Base-by-base conservation (phyloP, 2,113 vertebrate genomes). In the Herpetotheres cachinnans region DNA sequence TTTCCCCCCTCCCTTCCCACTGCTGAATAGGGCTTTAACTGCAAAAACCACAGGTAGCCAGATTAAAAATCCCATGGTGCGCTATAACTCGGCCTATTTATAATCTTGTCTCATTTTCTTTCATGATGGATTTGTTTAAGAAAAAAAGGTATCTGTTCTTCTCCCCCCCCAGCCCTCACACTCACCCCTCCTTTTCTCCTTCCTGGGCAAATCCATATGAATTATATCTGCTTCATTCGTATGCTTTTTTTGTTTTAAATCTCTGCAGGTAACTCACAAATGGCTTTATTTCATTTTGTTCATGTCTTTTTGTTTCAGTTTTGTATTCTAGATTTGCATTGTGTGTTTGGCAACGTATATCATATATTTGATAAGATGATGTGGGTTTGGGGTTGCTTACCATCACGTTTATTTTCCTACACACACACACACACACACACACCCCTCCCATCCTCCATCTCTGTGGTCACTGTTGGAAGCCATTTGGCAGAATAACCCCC, bases 381-480 rank as follows among this genome's bases (percentile, higher is more conserved):
- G 96, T 94, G 86, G 93, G 73, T 94, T 92, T 95, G 95, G 84
- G 93, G 70, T 97, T 95, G 76, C 90, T 98, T 97, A 58, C 95
- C 95, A 95, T 96, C 96, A 96, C 85, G 74, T 98, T 97, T 97
- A 79, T 97, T 93, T 97, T 93, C 96, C 97, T 96, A 13, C 62
- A 49, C 84, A 91, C 95, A 97, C 91, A 91, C 95, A 97, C 91
- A n/a, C n/a, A 81, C 76, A 36, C 73, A 97, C 42, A 91, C 95
- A 97, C 91, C 91, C 97, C 97, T 98, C 97, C 98, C 98, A 97
- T 97, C 96, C 98, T 98, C 97, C 97, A 97, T 98, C 98, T 98
- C 98, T 97, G 98, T 97, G 96, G 97, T 98, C 99, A 98, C 99
- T 98, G 99, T 99, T 99, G 99, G 99, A 99, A 97, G 97, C 99